Conservation (phyloP, 2,113 vertebrate species). For the Merops nubicus region DNA sequence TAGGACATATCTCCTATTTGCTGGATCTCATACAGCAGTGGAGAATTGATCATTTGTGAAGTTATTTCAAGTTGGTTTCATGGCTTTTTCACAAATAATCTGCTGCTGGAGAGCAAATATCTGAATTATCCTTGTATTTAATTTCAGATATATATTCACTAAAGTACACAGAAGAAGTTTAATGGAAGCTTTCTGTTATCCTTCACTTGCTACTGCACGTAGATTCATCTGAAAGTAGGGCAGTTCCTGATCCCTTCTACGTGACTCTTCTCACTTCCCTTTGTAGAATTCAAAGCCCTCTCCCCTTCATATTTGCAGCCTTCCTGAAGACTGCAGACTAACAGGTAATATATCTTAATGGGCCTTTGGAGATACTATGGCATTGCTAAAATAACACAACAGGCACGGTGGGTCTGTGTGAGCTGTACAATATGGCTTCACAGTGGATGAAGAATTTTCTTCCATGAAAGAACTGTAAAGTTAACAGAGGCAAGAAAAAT, state of each 20-base stretch:
- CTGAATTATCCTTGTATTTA: background rate
- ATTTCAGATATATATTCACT: background rate
- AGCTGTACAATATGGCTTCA: background rate
- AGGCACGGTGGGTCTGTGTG: background rate
- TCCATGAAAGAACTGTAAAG: background rate
- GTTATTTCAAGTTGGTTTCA: background rate
- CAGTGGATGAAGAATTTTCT: background rate
- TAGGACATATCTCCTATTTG: background rate
- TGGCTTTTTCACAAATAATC: background rate
- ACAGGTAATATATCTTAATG: background rate
- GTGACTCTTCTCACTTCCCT: background rate
- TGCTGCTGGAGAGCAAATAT: background rate
- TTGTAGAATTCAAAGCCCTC: background rate
- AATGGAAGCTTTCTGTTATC: background rate
- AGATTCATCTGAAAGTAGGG: background rate
- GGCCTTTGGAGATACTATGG: background rate
- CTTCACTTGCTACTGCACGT: background rate
- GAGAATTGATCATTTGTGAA: background rate
- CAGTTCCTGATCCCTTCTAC: background rate
- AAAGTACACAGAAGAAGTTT: background rate
- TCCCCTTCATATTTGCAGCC: background rate
- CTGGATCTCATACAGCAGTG: background rate
- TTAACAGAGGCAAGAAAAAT: conserved; percentile 9
- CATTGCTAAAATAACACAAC: background rate
- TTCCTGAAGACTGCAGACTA: background rate